phyloP scores from a whole-genome alignment of 2,888 invertebrate species.

The Labia minor region DNA sequence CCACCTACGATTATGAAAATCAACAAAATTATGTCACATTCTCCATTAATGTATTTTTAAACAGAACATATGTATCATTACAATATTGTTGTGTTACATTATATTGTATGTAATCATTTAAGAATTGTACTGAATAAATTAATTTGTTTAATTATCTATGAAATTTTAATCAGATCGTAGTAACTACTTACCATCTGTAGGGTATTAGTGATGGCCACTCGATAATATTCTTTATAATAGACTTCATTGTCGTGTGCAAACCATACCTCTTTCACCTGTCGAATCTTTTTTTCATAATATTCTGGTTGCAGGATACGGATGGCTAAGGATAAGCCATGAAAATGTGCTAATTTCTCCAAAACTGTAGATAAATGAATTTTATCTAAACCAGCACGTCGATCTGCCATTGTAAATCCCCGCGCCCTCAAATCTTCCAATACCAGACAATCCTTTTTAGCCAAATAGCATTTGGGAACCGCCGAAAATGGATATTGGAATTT shows the following conservation, averaged over 20 bases:
- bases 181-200: slow-evolving; percentile 50
- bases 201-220: slow-evolving; percentile 51
- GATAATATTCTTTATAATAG: slow-evolving; percentile 59
- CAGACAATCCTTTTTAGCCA: slow-evolving; percentile 40
- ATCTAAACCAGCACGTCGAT: slow-evolving; percentile 49
- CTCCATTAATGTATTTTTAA: no score
- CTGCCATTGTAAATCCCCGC: slow-evolving; percentile 51
- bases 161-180: no score
- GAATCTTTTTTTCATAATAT: slow-evolving; percentile 31
- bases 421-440: slow-evolving; percentile 49
- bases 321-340: slow-evolving; percentile 50
- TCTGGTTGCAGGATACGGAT: slow-evolving; percentile 33
- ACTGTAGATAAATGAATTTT: slow-evolving; percentile 49
- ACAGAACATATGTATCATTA: no score
- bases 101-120: no score
- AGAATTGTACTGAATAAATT: no score
- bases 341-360: slow-evolving; percentile 48
- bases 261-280: slow-evolving; percentile 42
- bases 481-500: slow-evolving; percentile 37
- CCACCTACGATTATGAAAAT: slow-evolving; percentile 17
- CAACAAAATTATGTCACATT: no score
- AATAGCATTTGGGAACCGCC: slow-evolving; percentile 49
- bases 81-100: no score
- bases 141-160: no score
- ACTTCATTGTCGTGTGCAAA: slow-evolving; percentile 54